Evolutionary conservation across 2,888 invertebrate genomes (phyloP).

Genomic region (Tubulanus polymorphus): DNA sequence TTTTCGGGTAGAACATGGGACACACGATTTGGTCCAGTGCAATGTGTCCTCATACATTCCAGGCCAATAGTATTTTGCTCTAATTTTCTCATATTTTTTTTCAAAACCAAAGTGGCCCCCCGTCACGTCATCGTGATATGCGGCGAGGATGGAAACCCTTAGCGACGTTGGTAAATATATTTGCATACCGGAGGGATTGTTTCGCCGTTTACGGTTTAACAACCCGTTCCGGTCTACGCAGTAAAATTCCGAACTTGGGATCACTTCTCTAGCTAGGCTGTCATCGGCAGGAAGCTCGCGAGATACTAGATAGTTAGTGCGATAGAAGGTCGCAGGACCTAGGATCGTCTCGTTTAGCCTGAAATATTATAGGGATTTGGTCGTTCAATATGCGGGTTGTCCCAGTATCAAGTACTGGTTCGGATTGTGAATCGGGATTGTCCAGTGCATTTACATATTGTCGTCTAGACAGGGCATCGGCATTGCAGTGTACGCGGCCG

Average conservation of each 20-base stretch:
- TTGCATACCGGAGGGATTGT: background rate
- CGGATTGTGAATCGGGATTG: background rate
- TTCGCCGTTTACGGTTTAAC: background rate
- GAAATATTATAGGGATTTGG: no score
- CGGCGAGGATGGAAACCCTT: background rate
- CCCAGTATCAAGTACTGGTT: no score
- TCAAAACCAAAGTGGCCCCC: background rate
- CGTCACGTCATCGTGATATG: background rate
- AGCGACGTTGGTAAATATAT: background rate
- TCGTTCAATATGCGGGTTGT: no score
- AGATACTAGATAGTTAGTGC: background rate
- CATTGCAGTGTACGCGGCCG: background rate
- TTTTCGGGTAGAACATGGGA: slow-evolving; percentile 13
- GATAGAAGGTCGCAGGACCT: background rate
- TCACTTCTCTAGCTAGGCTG: background rate
- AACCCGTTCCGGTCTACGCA: background rate
- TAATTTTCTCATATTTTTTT: background rate
- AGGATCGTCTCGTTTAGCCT: background rate
- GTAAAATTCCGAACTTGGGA: background rate
- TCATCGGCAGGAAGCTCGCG: background rate
- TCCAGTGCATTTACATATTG: background rate
- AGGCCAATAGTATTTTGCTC: background rate
- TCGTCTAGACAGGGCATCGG: background rate
- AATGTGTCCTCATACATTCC: background rate
- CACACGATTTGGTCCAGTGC: slow-evolving; percentile 14